phyloP scores from a whole-genome alignment of 2,113 vertebrate species.

The Percina caprodes region DNA sequence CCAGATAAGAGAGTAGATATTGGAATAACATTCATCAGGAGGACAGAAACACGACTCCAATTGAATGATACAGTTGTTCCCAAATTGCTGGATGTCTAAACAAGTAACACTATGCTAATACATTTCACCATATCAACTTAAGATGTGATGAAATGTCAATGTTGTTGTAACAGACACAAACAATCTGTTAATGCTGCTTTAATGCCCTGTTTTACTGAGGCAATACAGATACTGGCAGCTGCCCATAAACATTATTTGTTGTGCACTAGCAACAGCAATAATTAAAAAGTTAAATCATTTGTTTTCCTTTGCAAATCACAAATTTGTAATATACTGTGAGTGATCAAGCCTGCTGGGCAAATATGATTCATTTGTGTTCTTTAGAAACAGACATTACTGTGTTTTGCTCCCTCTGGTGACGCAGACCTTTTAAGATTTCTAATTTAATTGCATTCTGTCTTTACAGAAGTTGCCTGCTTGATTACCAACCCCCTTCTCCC shows the following conservation, averaged over 20 bases:
- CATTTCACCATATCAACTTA: not conserved
- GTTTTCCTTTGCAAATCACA: not conserved
- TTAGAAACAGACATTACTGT: not conserved
- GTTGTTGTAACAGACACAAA: not conserved
- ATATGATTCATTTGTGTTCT: constrained; percentile 10
- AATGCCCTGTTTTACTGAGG: constrained; percentile 7
- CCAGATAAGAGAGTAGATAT: not conserved
- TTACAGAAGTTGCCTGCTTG: constrained; percentile 21
- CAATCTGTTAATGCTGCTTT: not conserved
- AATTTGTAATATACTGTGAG: not conserved
- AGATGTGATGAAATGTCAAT: not conserved
- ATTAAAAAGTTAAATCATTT: constrained; percentile 24
- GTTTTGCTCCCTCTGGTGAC: constrained; percentile 21
- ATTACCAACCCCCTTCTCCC: constrained; percentile 9
- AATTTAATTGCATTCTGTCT: constrained; percentile 43
- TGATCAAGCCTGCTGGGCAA: not conserved
- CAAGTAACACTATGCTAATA: not conserved
- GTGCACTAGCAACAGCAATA: not conserved
- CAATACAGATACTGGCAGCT: not conserved
- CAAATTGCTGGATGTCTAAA: not conserved
- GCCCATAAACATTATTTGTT: not conserved
- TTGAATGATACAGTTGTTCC: not conserved
- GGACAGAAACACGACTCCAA: not conserved
- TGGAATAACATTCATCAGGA: not conserved
- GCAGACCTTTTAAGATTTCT: constrained; percentile 33